phyloP scores from a whole-genome alignment of 2,888 invertebrate genomes.

The Erebia epiphron region DNA sequence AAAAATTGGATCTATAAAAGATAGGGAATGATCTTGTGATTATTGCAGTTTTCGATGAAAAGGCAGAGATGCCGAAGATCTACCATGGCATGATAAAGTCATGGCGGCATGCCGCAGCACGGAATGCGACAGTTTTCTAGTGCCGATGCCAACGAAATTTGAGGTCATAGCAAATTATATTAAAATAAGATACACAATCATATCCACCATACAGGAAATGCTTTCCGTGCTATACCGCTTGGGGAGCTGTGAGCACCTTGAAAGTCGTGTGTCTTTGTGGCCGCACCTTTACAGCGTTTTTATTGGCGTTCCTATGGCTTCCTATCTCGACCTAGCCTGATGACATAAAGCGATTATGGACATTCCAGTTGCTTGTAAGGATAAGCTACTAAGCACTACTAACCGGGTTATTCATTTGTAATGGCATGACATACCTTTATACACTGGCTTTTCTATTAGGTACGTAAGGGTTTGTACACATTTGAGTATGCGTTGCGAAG shows the following conservation, averaged over 20 bases:
- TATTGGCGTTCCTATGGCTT: conserved; percentile 13
- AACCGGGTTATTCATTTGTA: conserved; percentile 21
- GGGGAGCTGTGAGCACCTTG: background rate
- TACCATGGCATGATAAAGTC: too few species aligned
- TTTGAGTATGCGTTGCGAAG: background rate
- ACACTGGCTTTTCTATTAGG: background rate
- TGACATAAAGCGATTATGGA: conserved; percentile 27
- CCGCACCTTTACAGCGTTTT: conserved; percentile 2
- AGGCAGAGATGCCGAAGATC: too few species aligned
- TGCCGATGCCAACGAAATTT: too few species aligned
- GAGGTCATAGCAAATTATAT: too few species aligned
- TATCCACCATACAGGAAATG: background rate
- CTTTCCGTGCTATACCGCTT: background rate
- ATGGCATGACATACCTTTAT: background rate
- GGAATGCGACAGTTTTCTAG: too few species aligned
- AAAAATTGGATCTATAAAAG: too few species aligned
- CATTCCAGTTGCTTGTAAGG: conserved; percentile 24
- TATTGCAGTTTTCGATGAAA: too few species aligned
- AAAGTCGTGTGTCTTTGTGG: background rate
- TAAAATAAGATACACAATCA: too few species aligned
- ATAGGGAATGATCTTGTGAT: too few species aligned
- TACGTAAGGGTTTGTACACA: background rate
- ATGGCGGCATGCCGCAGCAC: too few species aligned
- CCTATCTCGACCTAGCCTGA: conserved; percentile 27
- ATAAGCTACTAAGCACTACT: conserved; percentile 20